A percentile compares a stretch with the other conserved stretches of the same genome.
Evolutionary conservation across 2,888 invertebrate species (phyloP).

Genomic region (Polietes domitor): DNA sequence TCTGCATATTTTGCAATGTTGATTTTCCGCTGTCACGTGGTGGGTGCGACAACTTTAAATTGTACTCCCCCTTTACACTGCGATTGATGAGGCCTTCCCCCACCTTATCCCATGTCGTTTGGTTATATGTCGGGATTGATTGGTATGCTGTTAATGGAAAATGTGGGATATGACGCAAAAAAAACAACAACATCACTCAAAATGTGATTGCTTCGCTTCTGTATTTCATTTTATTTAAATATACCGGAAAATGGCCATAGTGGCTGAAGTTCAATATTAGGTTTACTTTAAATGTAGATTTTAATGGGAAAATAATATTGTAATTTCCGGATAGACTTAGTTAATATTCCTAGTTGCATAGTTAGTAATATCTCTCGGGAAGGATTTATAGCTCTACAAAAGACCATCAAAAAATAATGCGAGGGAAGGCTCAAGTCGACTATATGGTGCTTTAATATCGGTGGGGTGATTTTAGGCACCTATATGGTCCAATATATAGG

Average conservation of each 20-base stretch:
- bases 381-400: too few species aligned
- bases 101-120: not conserved
- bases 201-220: conserved; percentile 10
- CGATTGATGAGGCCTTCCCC: not conserved
- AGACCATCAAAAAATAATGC: too few species aligned
- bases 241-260: conserved; percentile 18
- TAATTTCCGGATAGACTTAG: not conserved
- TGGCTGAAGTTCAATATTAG: conserved; percentile 5
- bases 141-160: conserved; percentile 15
- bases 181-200: conserved; percentile 7
- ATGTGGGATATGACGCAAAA: not conserved
- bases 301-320: conserved; percentile 16
- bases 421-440: too few species aligned
- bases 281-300: conserved; percentile 15
- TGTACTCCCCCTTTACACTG: conserved; percentile 30
- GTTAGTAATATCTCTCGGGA: too few species aligned
- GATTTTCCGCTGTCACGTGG: conserved; percentile 38
- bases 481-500: too few species aligned
- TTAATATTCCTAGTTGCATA: too few species aligned
- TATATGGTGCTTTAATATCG: too few species aligned
- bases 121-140: not conserved
- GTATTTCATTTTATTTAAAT: conserved; percentile 19
- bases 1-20: conserved; percentile 40
- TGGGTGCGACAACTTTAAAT: conserved; percentile 30
- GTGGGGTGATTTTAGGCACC: too few species aligned